Evolutionary conservation across 2,888 invertebrate species (phyloP).

Genomic region (Helleia helle): DNA sequence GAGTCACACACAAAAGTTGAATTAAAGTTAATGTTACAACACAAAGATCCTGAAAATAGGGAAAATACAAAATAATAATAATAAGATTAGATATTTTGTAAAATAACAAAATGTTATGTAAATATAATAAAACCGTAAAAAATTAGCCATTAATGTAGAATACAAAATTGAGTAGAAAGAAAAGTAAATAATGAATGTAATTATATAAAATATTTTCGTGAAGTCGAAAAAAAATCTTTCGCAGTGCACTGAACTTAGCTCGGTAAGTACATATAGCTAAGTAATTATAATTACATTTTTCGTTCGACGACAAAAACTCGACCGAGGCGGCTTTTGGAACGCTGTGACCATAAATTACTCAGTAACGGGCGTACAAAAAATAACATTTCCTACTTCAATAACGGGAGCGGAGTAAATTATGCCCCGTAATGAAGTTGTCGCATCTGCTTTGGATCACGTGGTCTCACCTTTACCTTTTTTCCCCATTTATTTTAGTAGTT

Average conservation of each 20-base stretch:
- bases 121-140: too few species aligned
- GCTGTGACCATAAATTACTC: slow-evolving; percentile 57
- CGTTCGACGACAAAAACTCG: slow-evolving; percentile 27
- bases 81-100: too few species aligned
- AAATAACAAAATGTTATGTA: too few species aligned
- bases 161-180: too few species aligned
- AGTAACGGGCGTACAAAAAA: slow-evolving; percentile 53
- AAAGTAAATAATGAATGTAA: too few species aligned
- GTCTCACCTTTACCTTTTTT: slow-evolving; percentile 37
- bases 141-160: too few species aligned
- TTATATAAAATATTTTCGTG: background rate
- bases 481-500: slow-evolving; percentile 42
- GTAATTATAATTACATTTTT: slow-evolving; percentile 24
- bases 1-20: too few species aligned
- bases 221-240: slow-evolving; percentile 25
- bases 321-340: slow-evolving; percentile 41
- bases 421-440: slow-evolving; percentile 58
- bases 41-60: too few species aligned
- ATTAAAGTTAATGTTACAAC: too few species aligned
- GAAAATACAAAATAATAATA: too few species aligned
- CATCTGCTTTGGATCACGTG: slow-evolving; percentile 59
- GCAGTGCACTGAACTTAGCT: slow-evolving; percentile 25
- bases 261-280: slow-evolving; percentile 16
- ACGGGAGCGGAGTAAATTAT: slow-evolving; percentile 67
- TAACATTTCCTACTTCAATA: slow-evolving; percentile 61